A percentile compares a stretch with the other conserved stretches of the same genome.
These are phyloP conservation scores for Shargacucullia verbasci DNA, from an alignment of 2,888 invertebrate genomes.

Conservation along the genomic window DNA sequence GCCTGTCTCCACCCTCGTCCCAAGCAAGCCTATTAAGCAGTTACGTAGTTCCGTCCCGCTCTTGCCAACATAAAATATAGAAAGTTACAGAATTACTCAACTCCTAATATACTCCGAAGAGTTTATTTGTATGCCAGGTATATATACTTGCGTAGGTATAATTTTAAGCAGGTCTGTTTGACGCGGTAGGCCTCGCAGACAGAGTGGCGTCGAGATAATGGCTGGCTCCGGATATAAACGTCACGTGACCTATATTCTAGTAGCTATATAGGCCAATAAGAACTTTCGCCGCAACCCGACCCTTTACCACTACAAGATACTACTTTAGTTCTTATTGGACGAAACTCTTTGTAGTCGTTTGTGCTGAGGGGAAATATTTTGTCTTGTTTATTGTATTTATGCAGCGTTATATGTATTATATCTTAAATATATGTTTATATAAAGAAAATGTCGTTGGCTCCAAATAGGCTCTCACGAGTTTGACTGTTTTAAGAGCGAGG, in stretches of 20 bases:
- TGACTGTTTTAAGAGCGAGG: slow-evolving; percentile 14
- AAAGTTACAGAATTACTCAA: slow-evolving; percentile 49
- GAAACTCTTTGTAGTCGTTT: slow-evolving; percentile 10
- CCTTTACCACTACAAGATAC: slow-evolving; percentile 36
- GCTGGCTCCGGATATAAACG: slow-evolving; percentile 55
- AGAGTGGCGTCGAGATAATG: slow-evolving; percentile 70
- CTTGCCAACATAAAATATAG: slow-evolving; percentile 50
- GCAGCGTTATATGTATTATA: background rate
- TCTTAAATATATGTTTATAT: background rate
- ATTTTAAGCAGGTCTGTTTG: slow-evolving; percentile 35
- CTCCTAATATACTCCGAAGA: slow-evolving; percentile 40
- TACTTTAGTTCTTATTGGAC: slow-evolving; percentile 34
- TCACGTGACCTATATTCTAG: slow-evolving; percentile 60
- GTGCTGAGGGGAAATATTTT: slow-evolving; percentile 8
- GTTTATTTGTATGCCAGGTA: slow-evolving; percentile 42
- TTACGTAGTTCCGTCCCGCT: slow-evolving; percentile 59
- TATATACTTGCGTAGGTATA: slow-evolving; percentile 28
- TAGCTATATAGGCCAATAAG: slow-evolving; percentile 47
- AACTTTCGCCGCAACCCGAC: slow-evolving; percentile 43
- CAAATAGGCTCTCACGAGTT: slow-evolving; percentile 12
- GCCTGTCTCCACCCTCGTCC: slow-evolving; percentile 74
- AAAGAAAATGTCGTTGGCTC: slow-evolving; percentile 1
- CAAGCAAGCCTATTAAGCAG: slow-evolving; percentile 60
- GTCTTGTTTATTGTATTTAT: slow-evolving; percentile 21
- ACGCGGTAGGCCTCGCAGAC: slow-evolving; percentile 64